These are phyloP conservation scores for Trachelipus rathkii DNA, from an alignment of 1,140 invertebrate genomes.

Conservation along the genomic window DNA sequence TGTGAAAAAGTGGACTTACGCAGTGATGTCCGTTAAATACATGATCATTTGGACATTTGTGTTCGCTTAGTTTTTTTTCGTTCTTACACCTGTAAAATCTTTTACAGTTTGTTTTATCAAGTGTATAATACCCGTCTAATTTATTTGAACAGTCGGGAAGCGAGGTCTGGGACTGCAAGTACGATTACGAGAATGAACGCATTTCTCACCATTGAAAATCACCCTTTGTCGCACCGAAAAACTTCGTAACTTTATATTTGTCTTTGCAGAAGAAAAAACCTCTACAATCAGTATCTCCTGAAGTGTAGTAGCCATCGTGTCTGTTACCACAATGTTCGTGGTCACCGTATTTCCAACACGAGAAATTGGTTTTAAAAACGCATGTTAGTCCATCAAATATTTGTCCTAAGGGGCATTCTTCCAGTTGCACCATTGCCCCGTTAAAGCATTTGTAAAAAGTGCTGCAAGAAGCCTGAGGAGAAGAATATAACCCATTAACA, in stretches of 20 bases:
- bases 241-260: slow-evolving; percentile 48
- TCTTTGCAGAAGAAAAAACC: slow-evolving; percentile 58
- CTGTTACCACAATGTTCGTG: slow-evolving; percentile 44
- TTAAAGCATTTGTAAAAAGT: slow-evolving; percentile 49
- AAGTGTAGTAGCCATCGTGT: slow-evolving; percentile 56
- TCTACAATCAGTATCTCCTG: slow-evolving; percentile 54
- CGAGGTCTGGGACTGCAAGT: slow-evolving; percentile 30
- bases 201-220: slow-evolving; percentile 50
- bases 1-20: slow-evolving; percentile 48
- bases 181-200: slow-evolving; percentile 44
- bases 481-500: slow-evolving; percentile 47
- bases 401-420: slow-evolving; percentile 53
- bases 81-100: slow-evolving; percentile 45
- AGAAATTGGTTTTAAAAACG: slow-evolving; percentile 49
- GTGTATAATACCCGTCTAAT: slow-evolving; percentile 46
- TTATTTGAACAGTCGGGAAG: slow-evolving; percentile 41
- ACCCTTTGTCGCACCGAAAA: slow-evolving; percentile 49
- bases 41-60: slow-evolving; percentile 44
- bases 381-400: slow-evolving; percentile 53
- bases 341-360: slow-evolving; percentile 49
- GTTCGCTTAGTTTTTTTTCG: slow-evolving; percentile 40
- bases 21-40: slow-evolving; percentile 58
- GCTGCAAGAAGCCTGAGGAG: slow-evolving; percentile 48
- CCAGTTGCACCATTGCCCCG: slow-evolving; percentile 46
- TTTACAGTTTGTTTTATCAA: slow-evolving; percentile 43